phyloP scores from a whole-genome alignment of 2,888 invertebrate genomes.

The Epirrita christyi region DNA sequence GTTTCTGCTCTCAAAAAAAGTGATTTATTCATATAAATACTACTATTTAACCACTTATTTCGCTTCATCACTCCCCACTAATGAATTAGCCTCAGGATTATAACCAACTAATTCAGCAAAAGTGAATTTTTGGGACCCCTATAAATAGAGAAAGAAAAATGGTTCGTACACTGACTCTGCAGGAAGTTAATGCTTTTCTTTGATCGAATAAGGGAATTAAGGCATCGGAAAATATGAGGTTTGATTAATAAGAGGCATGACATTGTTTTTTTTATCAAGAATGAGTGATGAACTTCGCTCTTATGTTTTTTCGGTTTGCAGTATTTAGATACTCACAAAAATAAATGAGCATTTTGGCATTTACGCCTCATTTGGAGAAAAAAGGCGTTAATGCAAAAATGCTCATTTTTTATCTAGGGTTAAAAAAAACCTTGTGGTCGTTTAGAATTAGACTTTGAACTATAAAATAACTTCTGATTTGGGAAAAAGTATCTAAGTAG shows the following conservation, averaged over 20 bases:
- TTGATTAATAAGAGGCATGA: conserved; percentile 50
- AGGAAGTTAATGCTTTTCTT: conserved; percentile 50
- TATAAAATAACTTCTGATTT: no score
- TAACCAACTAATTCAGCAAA: conserved; percentile 61
- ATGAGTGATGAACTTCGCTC: conserved; percentile 1
- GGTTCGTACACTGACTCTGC: conserved; percentile 66
- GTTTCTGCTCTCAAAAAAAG: background rate
- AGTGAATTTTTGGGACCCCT: conserved; percentile 72
- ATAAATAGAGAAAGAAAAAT: conserved; percentile 72
- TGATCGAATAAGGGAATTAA: conserved; percentile 75
- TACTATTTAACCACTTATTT: conserved; percentile 48
- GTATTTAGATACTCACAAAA: no score
- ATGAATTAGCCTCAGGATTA: conserved; percentile 73
- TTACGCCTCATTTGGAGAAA: no score
- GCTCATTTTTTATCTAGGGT: no score
- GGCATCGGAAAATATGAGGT: conserved; percentile 58
- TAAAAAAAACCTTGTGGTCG: no score
- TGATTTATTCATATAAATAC: background rate
- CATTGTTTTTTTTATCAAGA: conserved; percentile 7
- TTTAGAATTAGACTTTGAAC: no score
- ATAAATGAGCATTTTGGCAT: no score
- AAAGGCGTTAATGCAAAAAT: no score
- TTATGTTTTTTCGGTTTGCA: background rate
- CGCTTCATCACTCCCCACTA: conserved; percentile 62
- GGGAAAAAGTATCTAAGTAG: no score